These are phyloP conservation scores for Araneus ventricosus DNA, from an alignment of 1,140 invertebrate species.

Conservation along the genomic window DNA sequence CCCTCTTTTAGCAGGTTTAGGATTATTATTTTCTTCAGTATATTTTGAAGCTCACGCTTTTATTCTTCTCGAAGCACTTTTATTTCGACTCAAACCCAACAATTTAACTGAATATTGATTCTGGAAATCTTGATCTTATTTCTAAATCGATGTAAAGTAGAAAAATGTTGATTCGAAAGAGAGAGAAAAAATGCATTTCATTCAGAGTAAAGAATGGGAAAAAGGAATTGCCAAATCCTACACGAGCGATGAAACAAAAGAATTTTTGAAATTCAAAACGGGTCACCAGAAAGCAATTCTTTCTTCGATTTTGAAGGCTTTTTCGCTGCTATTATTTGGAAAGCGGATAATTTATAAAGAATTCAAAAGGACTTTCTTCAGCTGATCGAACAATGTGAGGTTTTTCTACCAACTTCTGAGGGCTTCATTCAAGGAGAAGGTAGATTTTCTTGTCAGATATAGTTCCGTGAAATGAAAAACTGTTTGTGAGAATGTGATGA, in stretches of 20 bases:
- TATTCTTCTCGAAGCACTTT: not conserved
- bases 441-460: too few species aligned
- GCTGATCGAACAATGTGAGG: constrained; percentile 23
- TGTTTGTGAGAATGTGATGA: too few species aligned
- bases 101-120: not conserved
- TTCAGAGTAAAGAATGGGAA: not conserved
- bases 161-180: not conserved
- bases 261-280: constrained; percentile 51
- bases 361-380: not conserved
- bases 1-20: not conserved
- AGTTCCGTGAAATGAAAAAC: too few species aligned
- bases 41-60: not conserved
- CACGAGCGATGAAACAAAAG: constrained; percentile 7
- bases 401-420: not conserved
- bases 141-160: not conserved
- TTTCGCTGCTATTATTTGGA: not conserved
- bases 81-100: not conserved
- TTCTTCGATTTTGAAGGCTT: constrained; percentile 41
- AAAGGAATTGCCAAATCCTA: not conserved
- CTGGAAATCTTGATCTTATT: not conserved
- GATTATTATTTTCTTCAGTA: not conserved
- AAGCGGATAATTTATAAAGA: constrained; percentile 38
- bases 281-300: constrained; percentile 12
- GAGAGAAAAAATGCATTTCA: not conserved
- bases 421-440: not conserved